Base-by-base conservation (phyloP, 2,797 vertebrate species). In the Jordanella pulchra region DNA sequence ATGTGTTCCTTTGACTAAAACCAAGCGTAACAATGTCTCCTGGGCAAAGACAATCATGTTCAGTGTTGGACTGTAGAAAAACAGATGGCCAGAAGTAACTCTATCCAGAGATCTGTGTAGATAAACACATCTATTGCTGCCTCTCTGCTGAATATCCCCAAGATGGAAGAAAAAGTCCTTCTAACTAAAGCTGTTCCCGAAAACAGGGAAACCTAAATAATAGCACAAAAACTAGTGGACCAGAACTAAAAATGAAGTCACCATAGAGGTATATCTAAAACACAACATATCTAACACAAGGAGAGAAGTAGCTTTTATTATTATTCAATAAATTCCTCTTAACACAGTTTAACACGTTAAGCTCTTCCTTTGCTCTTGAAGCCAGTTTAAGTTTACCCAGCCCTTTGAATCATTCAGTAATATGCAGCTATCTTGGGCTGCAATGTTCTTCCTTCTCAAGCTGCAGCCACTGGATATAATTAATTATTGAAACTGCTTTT, bases 361-460 rank as follows among this genome's bases (percentile, higher is more conserved):
- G 47, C 32, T 74, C 50, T 79, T 71, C 65, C 51, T 7, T 77
- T 67, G 75, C 74, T 78, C 61, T 83, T 77, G 70, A 73, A 78
- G 76, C 74, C 84, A 86, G 78, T 81, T 82, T 75, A 86, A 72
- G 76, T 90, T 90, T 85, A 86, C 81, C 73, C 77, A 79, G 71
- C 77, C 86, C 83, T 85, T 86, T 93, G 85, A 92, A 93, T 92
- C 88, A 91, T 93, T 93, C 85, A 93, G 87, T 87, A 73, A 92
- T 90, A 86, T 90, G 86, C 86, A 88, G 89, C 91, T 91, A 92
- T 93, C 89, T 93, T 91, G 79, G 84, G 84, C 89, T 79, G 82
- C 84, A 89, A 89, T 87, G 73, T 82, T 89, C 79, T 83, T 84
- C 77, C 80, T 84, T 85, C 71, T 81, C 78, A 88, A 84, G 76